Base-by-base conservation (phyloP, 2,113 vertebrate species). In the Aegotheles bennettii region DNA sequence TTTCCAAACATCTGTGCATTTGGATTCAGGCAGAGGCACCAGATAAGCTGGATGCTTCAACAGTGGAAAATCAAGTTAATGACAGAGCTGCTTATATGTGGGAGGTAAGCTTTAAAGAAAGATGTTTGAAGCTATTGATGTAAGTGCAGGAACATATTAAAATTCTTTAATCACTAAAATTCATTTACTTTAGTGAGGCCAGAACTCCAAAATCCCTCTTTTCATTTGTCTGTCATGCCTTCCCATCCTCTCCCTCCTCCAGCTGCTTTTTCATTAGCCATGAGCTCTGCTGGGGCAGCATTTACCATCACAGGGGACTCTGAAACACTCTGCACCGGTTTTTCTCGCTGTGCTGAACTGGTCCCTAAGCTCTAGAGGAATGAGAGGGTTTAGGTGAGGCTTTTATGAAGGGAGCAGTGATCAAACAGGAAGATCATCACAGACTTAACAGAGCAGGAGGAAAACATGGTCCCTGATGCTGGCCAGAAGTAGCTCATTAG, bases 101-200 rank as follows among this genome's bases (percentile, higher is more conserved):
- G 89, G 89, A 94, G 42, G 64, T 15, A 26, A 93, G 71, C 64
- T 87, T 84, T 45, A 28, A 82, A 67, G 57, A 65, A 7, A 57
- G 56, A 48, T 21, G 13, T 79, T 85, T 69, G 70, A 73, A 88
- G 38, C 42, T 43, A 60, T 23, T 38, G 54, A 17, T 61, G 3
- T 42, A 77, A 88, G 36, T 9, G 42, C 68, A 70, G 9, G 36
- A 94, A 54, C 13, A 13, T 24, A 84, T 45, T 73, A 76, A 26
- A 77, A 76, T 35, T 68, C 65, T 40, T 73, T 36, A 36, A 71
- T 76, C 53, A 64, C 26, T 19, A 47, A 33, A 82, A 82, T 43
- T 19, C 13, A 59, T 71, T 63, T 59, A 18, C 19, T 85, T 78
- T 13, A 60, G 12, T 8, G 43, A 82, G 36, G 35, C 53, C 75